Evolutionary conservation across 30 jellyfish, hydroid and myxozoan species (phyloP), one percentile per base, ranked within the genome.

Genomic region (Sanderia malayensis): DNA sequence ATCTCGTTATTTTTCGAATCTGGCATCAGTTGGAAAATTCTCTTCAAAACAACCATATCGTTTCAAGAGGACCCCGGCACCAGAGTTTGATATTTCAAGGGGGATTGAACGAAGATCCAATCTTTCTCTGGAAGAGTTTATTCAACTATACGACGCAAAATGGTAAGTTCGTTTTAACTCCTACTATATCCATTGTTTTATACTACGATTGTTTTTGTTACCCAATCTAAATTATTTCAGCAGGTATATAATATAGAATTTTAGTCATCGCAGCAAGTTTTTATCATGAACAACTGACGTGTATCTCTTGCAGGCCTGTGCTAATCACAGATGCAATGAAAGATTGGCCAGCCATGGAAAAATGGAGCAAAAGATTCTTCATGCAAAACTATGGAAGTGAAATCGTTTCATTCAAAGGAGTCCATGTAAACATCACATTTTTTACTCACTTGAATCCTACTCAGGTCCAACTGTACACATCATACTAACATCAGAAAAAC

Each of bases 61-160:
- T 0, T 78, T 78, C 71, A 29, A 19, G 15, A 32, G n/a, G 26
- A 45, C 18, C 13, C 73, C 77, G 1, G 46, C 66, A 34, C 89
- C 82, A 1, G 82, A 65, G 41, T 78, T 78, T 58, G 32, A 78
- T 34, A 78, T 70, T 27, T 44, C 49, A 61, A 71, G 82, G 32
- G 94, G 94, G 27, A 82, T 82, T 41, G 94, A 82, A n/a, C 74
- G 94, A 57, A 62, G 94, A 46, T 82, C 94, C 0, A 82, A 82
- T 29, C 65, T 82, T 31, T 70, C 86, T 25, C 28, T 82, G 70
- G 94, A 70, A 23, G 94, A 82, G 47, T 82, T 70, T 47, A 71
- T 55, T 2, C 41, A 82, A 37, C 67, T 82, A 21, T 82, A 82
- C 46, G 94, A 82, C 71, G 94, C 94, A 6, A 82, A 82, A 82